Percentiles rank a stretch among this genome's conserved stretches.
Conservation (phyloP, 2,113 vertebrate species). For the Rhombomys opimus region DNA sequence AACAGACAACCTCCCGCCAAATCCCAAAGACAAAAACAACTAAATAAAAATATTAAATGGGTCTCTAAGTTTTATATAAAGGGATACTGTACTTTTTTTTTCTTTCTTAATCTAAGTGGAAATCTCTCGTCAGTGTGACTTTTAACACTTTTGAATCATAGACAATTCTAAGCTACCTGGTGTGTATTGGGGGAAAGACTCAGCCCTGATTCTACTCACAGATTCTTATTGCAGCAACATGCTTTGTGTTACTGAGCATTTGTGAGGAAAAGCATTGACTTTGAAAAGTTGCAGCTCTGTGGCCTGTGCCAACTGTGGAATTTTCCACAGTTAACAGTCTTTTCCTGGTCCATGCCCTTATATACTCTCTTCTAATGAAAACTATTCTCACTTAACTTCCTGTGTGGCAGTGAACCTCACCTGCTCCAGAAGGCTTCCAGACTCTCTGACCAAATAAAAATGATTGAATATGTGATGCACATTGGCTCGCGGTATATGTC, state of each 20-base stretch:
- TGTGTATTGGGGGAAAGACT: neutral
- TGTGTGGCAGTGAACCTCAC: slow-evolving; percentile 23
- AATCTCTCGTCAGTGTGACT: neutral
- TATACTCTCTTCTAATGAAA: neutral
- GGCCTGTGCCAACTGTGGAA: neutral
- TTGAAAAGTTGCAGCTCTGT: neutral
- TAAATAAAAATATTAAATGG: neutral
- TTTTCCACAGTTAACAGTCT: neutral
- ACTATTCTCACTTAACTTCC: slow-evolving; percentile 7
- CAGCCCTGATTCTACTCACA: neutral
- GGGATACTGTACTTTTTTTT: neutral
- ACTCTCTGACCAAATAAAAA: slow-evolving; percentile 42
- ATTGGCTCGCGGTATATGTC: neutral
- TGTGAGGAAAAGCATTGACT: neutral
- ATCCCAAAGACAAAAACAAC: too few species aligned
- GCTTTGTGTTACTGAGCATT: neutral
- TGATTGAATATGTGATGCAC: neutral
- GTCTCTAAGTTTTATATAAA: neutral
- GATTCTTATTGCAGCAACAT: neutral
- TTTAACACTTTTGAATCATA: neutral
- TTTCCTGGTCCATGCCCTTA: neutral
- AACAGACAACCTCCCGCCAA: too few species aligned
- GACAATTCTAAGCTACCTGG: neutral
- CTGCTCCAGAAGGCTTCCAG: slow-evolving; percentile 12
- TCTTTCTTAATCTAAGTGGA: neutral